Percentiles rank a stretch among this genome's conserved stretches.
Conservation (phyloP, 1,140 invertebrate species). For the Zaprionus africanus region DNA sequence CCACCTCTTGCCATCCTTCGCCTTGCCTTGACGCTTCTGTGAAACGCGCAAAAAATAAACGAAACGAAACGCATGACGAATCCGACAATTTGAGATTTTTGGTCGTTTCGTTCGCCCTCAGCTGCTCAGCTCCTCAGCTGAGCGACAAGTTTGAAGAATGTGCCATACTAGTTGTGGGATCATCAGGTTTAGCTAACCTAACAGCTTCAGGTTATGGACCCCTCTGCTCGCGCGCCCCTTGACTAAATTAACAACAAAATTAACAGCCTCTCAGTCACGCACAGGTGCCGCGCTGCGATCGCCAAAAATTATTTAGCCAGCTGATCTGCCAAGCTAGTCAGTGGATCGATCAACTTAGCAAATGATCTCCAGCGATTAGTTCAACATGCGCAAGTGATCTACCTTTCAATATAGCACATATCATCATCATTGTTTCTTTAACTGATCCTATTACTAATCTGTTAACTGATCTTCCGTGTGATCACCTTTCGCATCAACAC, state of each 20-base stretch:
- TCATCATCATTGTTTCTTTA: neutral
- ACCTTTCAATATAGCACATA: neutral
- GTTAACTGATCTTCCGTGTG: neutral
- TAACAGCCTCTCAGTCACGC: constrained; percentile 14
- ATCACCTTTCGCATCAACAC: neutral
- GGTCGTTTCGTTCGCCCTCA: neutral
- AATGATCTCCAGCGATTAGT: neutral
- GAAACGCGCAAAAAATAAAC: neutral
- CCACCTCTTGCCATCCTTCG: neutral
- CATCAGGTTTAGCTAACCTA: constrained; percentile 25
- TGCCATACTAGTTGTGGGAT: constrained; percentile 24
- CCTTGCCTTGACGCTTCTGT: neutral
- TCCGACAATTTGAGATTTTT: constrained; percentile 16
- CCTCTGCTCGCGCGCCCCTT: neutral
- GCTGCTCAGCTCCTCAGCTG: constrained; percentile 5
- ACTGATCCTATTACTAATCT: constrained; percentile 1
- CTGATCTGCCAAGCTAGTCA: neutral
- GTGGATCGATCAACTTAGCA: neutral
- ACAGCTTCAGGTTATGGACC: constrained; percentile 7
- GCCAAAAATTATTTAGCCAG: neutral
- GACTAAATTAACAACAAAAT: constrained; percentile 11
- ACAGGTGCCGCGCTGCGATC: neutral
- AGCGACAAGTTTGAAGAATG: constrained; percentile 12
- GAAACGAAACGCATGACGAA: constrained; percentile 38
- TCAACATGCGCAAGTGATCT: neutral